Base-by-base conservation (phyloP, 2,888 invertebrate species). In the Lasioglossum vierecki region DNA sequence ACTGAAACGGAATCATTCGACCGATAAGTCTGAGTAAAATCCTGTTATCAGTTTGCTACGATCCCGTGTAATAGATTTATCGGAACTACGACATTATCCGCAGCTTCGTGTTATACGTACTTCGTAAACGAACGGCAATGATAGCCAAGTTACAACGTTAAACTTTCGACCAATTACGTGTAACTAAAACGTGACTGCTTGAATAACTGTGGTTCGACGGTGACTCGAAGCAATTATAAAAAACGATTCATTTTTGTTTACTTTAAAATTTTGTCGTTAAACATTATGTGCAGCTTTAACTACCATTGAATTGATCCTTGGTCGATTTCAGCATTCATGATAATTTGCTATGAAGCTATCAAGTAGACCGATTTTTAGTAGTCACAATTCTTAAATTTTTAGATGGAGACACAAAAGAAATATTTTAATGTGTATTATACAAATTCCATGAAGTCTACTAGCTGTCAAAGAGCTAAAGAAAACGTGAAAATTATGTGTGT, bases 11-110 rank as follows among this genome's bases (percentile, higher is more conserved):
- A 53, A 72, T 72, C 46, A 35, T 72, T 72, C 18, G 18, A 11
- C 18, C 30, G 49, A 18, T 72, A 6, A 9, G 49, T 22, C 30
- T 0, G 39, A 30, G 35, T 30, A 72, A 49, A 49, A 35, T 35
- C 49, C 13, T 73, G 49, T 73, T 73, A 53, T 22, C 11, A 73
- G 73, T 73, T 74, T 39, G 70, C 53, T 18, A 35, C 57, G n/a
- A n/a, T 74, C 13, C 13, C 57, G 1, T 74, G 74, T 57, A 74
- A 57, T 57, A 39, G 22, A 57, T 74, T 39, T 57, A 39, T n/a
- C n/a, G 13, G 15, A 39, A 18, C 8, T 53, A 26, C 13, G 26
- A 6, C 39, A 74, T 57, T 57, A 39, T 6, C 13, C 15, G n/a
- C 15, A 57, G 15, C 5, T 68, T 68, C 63, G 35, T 22, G 63